A percentile compares a stretch with the other conserved stretches of the same genome.
phyloP scores from a whole-genome alignment of 2,113 vertebrate species.

The Chunga burmeisteri region DNA sequence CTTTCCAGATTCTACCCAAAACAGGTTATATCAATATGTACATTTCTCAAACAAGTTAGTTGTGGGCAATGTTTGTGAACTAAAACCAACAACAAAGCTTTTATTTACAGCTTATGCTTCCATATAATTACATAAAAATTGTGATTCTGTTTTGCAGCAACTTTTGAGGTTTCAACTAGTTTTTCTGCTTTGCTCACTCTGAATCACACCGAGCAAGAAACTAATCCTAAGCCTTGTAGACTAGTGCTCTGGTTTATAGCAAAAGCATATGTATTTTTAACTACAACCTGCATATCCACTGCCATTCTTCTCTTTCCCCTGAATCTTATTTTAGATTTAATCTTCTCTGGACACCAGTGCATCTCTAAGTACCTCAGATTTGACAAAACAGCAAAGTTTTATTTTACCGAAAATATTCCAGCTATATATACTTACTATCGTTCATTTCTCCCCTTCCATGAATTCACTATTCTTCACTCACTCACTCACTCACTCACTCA shows the following conservation, averaged over 20 bases:
- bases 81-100: neutral
- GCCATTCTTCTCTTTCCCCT: neutral
- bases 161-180: neutral
- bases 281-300: neutral
- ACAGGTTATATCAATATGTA: neutral
- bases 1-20: neutral
- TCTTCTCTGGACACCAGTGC: neutral
- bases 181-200: neutral
- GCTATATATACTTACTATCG: neutral
- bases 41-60: neutral
- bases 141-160: neutral
- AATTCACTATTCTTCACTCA: neutral
- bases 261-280: neutral
- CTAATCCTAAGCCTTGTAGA: neutral
- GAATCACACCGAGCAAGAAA: neutral
- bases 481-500: neutral
- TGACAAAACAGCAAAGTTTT: neutral
- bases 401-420: neutral
- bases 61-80: neutral
- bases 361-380: neutral
- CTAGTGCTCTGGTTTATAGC: neutral
- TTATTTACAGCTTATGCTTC: neutral
- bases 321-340: neutral
- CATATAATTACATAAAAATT: neutral
- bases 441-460: neutral